phyloP scores from a whole-genome alignment of 2,888 invertebrate genomes.

The Drosophila pseudotalamancana region DNA sequence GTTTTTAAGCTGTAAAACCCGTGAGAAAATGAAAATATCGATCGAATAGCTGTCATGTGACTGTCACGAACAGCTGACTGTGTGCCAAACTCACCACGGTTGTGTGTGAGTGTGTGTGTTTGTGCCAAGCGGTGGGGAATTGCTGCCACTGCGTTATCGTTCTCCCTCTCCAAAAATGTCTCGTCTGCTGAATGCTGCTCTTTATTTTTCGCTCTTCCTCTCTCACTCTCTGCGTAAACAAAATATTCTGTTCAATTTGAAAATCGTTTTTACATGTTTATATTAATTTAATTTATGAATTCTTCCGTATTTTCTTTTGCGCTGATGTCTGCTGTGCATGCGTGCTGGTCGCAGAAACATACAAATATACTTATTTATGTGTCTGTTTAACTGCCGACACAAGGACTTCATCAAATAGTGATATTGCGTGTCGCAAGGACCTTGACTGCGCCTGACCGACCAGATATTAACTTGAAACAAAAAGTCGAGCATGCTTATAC shows the following conservation, averaged over 20 bases:
- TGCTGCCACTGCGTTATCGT: constrained; percentile 1
- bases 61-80: constrained; percentile 84
- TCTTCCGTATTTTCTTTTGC: constrained; percentile 5
- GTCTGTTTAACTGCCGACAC: constrained; percentile 20
- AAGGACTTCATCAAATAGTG: constrained; percentile 65
- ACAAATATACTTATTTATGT: constrained; percentile 5
- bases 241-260: constrained; percentile 45
- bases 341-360: too few species aligned
- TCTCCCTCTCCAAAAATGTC: constrained; percentile 10
- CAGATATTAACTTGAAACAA: constrained; percentile 60
- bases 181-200: background rate
- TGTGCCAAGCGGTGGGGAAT: constrained; percentile 47
- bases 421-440: constrained; percentile 68
- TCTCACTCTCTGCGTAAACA: constrained; percentile 63
- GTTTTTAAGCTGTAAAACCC: constrained; percentile 71
- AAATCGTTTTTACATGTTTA: constrained; percentile 31
- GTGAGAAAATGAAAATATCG: constrained; percentile 83
- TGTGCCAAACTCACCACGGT: constrained; percentile 60
- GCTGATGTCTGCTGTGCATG: background rate
- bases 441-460: constrained; percentile 61
- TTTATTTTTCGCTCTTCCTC: background rate
- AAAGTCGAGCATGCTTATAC: constrained; percentile 48
- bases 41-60: constrained; percentile 84
- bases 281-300: constrained; percentile 31
- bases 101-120: constrained; percentile 36